Conservation (phyloP, 1,140 invertebrate genomes). For the Psilanteris sp. region DNA sequence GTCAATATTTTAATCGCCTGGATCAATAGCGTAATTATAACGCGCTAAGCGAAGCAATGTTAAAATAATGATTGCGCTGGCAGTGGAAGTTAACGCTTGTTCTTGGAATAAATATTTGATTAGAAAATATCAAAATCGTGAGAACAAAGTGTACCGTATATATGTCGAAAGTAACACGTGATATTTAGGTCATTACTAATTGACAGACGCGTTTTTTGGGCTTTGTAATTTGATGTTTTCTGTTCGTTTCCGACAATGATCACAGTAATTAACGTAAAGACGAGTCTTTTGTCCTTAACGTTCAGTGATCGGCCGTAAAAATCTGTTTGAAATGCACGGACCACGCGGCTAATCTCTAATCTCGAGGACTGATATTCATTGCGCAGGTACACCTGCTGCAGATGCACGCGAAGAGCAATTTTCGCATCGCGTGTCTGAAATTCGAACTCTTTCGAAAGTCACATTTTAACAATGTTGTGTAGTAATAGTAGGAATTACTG, state of each 20-base stretch:
- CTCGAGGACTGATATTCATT: conserved; percentile 49
- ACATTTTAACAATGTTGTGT: conserved; percentile 41
- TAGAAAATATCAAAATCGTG: too few species aligned
- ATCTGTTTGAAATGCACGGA: conserved; percentile 16
- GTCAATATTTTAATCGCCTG: too few species aligned
- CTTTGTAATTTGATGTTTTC: conserved; percentile 1
- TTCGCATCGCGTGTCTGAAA: conserved; percentile 46
- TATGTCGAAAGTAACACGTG: conserved; percentile 1
- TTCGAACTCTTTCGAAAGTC: conserved; percentile 40
- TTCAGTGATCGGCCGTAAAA: conserved; percentile 4
- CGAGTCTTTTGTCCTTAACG: conserved; percentile 22
- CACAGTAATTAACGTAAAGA: conserved; percentile 22
- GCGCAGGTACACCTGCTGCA: conserved; percentile 44
- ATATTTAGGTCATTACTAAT: not conserved
- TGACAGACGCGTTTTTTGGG: conserved; percentile 9
- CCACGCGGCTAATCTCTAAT: conserved; percentile 51
- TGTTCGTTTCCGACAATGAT: not conserved
- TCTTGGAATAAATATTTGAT: too few species aligned
- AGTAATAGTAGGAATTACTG: conserved; percentile 34
- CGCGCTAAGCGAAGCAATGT: too few species aligned
- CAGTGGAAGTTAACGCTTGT: too few species aligned
- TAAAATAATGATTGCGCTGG: too few species aligned
- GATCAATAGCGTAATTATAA: too few species aligned
- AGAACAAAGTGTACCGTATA: too few species aligned
- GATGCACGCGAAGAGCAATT: conserved; percentile 51